Evolutionary conservation across 1,140 invertebrate species (phyloP).

Genomic region (Drosophila guanche): DNA sequence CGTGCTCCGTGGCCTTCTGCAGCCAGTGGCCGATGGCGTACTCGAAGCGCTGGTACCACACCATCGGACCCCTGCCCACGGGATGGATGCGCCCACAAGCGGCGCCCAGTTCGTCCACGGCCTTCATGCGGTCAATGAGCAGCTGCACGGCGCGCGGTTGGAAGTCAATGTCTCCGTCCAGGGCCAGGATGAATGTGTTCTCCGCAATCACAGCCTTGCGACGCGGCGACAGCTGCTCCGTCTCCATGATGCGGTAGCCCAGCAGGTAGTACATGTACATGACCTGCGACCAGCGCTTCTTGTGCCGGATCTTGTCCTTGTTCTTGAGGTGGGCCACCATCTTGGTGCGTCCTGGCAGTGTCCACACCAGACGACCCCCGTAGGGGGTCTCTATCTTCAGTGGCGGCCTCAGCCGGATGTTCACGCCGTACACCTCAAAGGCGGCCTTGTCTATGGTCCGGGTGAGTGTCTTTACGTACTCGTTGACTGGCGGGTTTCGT

Average conservation of each 20-base stretch:
- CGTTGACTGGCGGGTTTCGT: constrained; percentile 90
- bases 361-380: constrained; percentile 93
- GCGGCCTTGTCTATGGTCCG: constrained; percentile 90
- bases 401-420: constrained; percentile 88
- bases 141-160: constrained; percentile 93
- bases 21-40: constrained; percentile 97
- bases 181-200: constrained; percentile 94
- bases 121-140: constrained; percentile 95
- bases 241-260: constrained; percentile 91
- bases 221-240: constrained; percentile 86
- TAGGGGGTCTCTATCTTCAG: constrained; percentile 92
- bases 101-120: constrained; percentile 93
- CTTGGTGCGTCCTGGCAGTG: constrained; percentile 92
- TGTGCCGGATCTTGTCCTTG: constrained; percentile 93
- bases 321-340: constrained; percentile 95
- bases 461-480: constrained; percentile 91
- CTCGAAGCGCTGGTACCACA: constrained; percentile 97
- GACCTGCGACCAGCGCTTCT: constrained; percentile 93
- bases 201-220: constrained; percentile 91
- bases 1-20: constrained; percentile 97
- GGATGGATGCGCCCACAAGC: constrained; percentile 97
- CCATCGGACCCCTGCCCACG: constrained; percentile 93
- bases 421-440: constrained; percentile 89
- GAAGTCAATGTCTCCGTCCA: constrained; percentile 98
- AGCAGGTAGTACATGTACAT: constrained; percentile 98